Base-by-base conservation (phyloP, 2,888 invertebrate species). In the Boloria selene region DNA sequence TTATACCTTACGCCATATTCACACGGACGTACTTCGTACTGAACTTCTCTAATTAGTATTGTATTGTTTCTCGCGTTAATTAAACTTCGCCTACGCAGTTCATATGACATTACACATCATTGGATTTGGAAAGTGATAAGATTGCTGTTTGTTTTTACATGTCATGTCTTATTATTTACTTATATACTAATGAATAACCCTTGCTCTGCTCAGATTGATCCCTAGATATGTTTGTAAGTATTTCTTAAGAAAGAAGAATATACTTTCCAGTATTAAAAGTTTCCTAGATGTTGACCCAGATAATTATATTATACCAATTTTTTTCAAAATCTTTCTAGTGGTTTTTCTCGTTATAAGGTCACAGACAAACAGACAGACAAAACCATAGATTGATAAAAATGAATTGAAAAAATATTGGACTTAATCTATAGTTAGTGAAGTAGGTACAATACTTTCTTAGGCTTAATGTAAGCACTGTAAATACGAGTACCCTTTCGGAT, bases 11-110 rank as follows among this genome's bases (percentile, higher is more conserved):
- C 18, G 49, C 68, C 60, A 55, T 50, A 22, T 13, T 63, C 58
- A 63, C 59, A 54, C 59, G 55, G 77, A 61, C 74, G 74, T 82
- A 79, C 82, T 86, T 83, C 81, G 80, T 82, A 81, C 83, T 83
- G 79, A 86, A 87, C 83, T 87, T 84, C 78, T 78, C 78, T 83
- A 86, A 88, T 88, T 86, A 81, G 82, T 85, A n/a, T 87, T 88
- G 88, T 87, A 85, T 87, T 83, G 86, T 87, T 84, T 81, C 75
- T 77, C 75, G 75, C 78, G 82, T 78, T 86, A 87, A 86, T 86
- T 82, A 84, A 86, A 82, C 75, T 78, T 54, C 17, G 63, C 47
- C 54, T 44, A 51, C 42, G 61, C 62, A 59, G 56, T 58, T 68
- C 62, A 42, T 64, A 59, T 58, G 58, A 52, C 64, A 52, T 58